Conservation (phyloP, 2,797 vertebrate genomes). For the Pseudomugil gertrudae region DNA sequence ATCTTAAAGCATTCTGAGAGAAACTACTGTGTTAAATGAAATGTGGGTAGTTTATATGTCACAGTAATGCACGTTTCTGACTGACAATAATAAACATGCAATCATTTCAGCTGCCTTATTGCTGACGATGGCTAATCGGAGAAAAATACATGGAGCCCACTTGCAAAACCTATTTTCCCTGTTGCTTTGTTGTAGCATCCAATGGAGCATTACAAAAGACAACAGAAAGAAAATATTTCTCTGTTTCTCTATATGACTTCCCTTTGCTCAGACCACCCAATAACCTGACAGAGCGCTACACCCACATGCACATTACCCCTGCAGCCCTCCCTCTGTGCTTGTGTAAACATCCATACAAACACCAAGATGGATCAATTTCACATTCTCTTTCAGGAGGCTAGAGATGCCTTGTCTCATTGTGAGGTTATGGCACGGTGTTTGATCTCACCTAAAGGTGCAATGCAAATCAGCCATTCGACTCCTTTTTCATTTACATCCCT, state of each 20-base stretch:
- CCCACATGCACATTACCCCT: constrained; percentile 40
- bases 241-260: constrained; percentile 16
- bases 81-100: constrained; percentile 10
- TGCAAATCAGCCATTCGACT: constrained; percentile 58
- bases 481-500: constrained; percentile 4
- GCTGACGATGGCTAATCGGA: constrained; percentile 18
- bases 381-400: constrained; percentile 61
- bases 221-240: constrained; percentile 6
- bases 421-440: constrained; percentile 51
- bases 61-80: neutral
- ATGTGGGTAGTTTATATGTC: constrained; percentile 2
- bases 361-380: constrained; percentile 71
- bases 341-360: constrained; percentile 47
- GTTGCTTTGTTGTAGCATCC: constrained; percentile 13
- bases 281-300: constrained; percentile 29
- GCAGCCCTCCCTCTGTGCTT: constrained; percentile 35
- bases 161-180: neutral
- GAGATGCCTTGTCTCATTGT: constrained; percentile 57
- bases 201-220: constrained; percentile 7
- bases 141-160: constrained; percentile 18
- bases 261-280: constrained; percentile 28
- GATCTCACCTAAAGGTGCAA: constrained; percentile 55
- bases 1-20: constrained; percentile 38
- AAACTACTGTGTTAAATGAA: constrained; percentile 20
- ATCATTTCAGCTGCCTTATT: constrained; percentile 9